A percentile compares a stretch with the other conserved stretches of the same genome.
These are phyloP conservation scores for Pimephales promelas DNA, from an alignment of 2,113 vertebrate species.

Conservation along the genomic window DNA sequence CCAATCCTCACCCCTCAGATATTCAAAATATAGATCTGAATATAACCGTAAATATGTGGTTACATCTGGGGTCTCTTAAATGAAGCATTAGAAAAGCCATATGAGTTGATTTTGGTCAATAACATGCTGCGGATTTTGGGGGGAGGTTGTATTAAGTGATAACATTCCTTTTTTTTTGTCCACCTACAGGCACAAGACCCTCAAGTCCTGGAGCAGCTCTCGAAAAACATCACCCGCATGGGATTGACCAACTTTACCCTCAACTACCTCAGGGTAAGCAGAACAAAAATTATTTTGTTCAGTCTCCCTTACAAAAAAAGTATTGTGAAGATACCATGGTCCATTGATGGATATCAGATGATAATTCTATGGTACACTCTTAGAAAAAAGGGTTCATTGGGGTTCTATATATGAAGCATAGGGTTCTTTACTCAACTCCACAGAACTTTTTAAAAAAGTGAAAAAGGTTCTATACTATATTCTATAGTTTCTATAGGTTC, in stretches of 20 bases:
- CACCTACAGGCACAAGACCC: constrained; percentile 93
- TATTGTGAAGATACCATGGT: background rate
- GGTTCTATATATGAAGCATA: no score
- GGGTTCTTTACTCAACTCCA: no score
- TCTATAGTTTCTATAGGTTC: no score
- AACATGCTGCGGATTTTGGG: background rate
- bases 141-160: background rate
- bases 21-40: background rate
- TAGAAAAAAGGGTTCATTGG: no score
- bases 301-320: background rate
- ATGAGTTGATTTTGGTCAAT: background rate
- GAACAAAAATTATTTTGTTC: background rate
- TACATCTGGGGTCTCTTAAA: background rate
- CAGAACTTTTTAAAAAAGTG: no score
- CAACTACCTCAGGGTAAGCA: constrained; percentile 99
- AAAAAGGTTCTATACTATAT: no score
- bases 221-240: constrained; percentile 99
- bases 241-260: constrained; percentile 99
- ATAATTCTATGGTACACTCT: background rate
- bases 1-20: background rate
- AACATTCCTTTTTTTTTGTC: background rate
- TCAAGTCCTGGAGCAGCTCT: constrained; percentile 98
- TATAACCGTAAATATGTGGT: background rate
- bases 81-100: background rate
- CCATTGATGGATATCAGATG: background rate